Evolutionary conservation across 2,113 vertebrate genomes (phyloP).

Genomic region (Ochotona curzoniae): DNA sequence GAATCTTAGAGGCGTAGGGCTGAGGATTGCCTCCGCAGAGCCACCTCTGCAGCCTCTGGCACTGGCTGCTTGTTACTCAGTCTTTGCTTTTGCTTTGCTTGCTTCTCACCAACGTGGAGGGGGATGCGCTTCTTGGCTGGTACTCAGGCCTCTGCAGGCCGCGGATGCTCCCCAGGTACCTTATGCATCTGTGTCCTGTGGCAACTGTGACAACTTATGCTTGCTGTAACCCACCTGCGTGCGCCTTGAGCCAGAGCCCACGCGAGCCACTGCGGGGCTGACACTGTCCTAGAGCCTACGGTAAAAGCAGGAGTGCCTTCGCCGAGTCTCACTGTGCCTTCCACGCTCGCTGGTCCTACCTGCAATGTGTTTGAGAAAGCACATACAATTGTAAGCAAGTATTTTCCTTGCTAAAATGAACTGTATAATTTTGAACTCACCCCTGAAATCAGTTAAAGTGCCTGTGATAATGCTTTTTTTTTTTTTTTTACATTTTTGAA

Average conservation of each 20-base stretch:
- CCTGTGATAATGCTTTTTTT: neutral
- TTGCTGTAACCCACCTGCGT: neutral
- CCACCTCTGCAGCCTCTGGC: neutral
- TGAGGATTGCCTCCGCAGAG: no score
- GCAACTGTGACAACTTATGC: neutral
- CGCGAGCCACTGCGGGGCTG: neutral
- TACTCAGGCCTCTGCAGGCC: neutral
- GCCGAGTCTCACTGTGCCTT: neutral
- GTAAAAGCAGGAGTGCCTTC: neutral
- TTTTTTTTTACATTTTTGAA: neutral
- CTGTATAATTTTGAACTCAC: neutral
- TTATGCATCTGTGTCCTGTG: neutral
- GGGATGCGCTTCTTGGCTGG: neutral
- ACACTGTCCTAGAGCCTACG: neutral
- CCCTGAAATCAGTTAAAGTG: slow-evolving; percentile 17
- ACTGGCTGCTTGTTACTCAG: neutral
- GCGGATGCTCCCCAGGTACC: neutral
- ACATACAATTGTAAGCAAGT: neutral
- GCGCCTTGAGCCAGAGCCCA: neutral
- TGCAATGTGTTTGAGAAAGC: neutral
- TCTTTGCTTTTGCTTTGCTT: neutral
- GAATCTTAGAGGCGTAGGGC: neutral
- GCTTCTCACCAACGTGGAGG: slow-evolving; percentile 15
- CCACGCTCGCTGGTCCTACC: neutral
- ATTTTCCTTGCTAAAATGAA: slow-evolving; percentile 26